Evolutionary conservation across 2,113 vertebrate genomes (phyloP).

Genomic region (Pipa parva): DNA sequence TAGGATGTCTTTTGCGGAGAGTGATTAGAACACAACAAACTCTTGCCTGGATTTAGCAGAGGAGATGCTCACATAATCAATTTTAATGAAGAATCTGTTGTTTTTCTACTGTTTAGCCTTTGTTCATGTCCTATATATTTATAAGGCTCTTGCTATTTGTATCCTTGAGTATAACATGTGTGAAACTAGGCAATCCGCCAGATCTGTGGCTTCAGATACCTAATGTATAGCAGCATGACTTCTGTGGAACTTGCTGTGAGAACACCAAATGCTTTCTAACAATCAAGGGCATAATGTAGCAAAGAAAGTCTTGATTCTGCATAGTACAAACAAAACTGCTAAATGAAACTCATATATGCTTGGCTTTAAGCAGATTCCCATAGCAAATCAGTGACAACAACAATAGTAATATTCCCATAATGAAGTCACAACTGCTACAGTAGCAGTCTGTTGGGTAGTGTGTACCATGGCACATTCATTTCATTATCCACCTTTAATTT

Average conservation of each 20-base stretch:
- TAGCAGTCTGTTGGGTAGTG: too few relatives aligned
- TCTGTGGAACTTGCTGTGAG: neutral
- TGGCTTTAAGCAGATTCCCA: neutral
- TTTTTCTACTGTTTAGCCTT: neutral
- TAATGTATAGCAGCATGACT: neutral
- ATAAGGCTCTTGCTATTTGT: neutral
- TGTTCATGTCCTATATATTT: slow-evolving; percentile 1
- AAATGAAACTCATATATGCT: neutral
- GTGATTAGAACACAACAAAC: neutral
- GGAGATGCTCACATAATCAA: neutral
- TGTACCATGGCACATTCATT: too few relatives aligned
- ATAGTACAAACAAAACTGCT: too few relatives aligned
- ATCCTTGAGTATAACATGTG: neutral
- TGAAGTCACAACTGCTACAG: too few relatives aligned
- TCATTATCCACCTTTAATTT: too few relatives aligned
- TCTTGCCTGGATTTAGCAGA: neutral
- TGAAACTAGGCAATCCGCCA: neutral
- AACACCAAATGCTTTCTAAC: neutral
- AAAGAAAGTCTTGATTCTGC: neutral
- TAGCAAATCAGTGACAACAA: too few relatives aligned
- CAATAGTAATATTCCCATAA: too few relatives aligned
- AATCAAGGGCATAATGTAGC: neutral
- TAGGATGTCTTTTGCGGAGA: neutral
- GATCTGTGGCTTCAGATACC: neutral
- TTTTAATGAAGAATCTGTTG: neutral